Base-by-base conservation (phyloP, 2,797 vertebrate genomes). In the Crocidura indochinensis region DNA sequence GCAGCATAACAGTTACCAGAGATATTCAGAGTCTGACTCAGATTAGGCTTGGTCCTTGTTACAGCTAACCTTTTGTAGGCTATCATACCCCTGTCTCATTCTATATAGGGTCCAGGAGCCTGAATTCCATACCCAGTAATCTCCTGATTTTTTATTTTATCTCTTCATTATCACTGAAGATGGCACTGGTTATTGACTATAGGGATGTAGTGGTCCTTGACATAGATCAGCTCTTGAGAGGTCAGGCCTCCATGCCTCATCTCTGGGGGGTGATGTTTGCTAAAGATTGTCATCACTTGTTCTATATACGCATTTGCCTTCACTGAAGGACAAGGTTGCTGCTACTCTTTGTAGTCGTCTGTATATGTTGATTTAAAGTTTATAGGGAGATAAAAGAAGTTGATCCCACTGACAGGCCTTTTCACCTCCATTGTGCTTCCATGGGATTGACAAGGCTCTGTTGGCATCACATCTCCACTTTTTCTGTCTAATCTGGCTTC, bases 1-100 rank as follows among this genome's bases (percentile, higher is more conserved):
- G n/a, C 8, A 62, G 46, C 15, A 44, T 79, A 67, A 27, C 31
- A 87, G 44, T 49, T 72, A 46, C 0, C 72, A 76, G 27, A 46
- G 17, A 84, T 64, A 62, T 69, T 38, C 65, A 60, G 38, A 73
- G n/a, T 90, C 62, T 84, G 53, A 68, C 27, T 73, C 89, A 85
- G 0, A 89, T 46, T 92, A 77, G 73, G 20, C 56, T 84, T n/a
- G 82, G 51, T 78, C 73, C 53, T 15, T 72, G 24, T 62, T 8
- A 17, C 2, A 81, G 67, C 15, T 31, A 64, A 9, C 26, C 20
- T 89, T 31, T 81, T n/a, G 19, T 5, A 75, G 5, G 17, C 26
- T 87, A 17, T 76, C 76, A 76, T 73, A 20, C 84, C 2, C 14
- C 17, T 11, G 49, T 75, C 19, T 46, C n/a, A 38, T 62, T 53